phyloP scores from a whole-genome alignment of 1,140 invertebrate species.

The Zaprionus camerounensis region DNA sequence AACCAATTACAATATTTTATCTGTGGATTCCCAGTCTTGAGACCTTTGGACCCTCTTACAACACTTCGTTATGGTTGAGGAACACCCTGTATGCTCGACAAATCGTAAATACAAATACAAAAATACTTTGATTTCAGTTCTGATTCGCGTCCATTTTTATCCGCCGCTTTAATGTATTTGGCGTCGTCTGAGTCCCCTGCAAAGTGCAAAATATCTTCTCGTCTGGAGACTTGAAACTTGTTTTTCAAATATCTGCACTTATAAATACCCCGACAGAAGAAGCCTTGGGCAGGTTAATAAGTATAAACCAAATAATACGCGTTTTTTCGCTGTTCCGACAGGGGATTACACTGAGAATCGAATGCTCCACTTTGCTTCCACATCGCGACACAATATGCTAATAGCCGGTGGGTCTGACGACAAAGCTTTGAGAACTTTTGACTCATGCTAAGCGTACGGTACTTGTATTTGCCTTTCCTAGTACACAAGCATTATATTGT shows the following conservation, averaged over 20 bases:
- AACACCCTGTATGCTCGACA: conserved; percentile 22
- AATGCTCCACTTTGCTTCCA: conserved; percentile 14
- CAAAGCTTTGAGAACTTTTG: conserved; percentile 14
- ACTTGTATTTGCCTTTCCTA: not conserved
- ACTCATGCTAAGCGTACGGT: conserved; percentile 20
- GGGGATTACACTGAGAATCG: conserved; percentile 11
- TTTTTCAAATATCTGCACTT: conserved; percentile 24
- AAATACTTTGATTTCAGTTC: conserved; percentile 29
- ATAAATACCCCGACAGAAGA: conserved; percentile 19
- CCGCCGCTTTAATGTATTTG: conserved; percentile 49
- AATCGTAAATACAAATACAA: conserved; percentile 10
- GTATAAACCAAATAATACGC: not conserved
- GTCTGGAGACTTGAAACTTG: conserved; percentile 21
- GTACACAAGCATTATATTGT: not conserved
- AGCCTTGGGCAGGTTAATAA: conserved; percentile 1
- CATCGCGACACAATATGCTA: conserved; percentile 30
- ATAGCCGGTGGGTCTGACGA: conserved; percentile 13
- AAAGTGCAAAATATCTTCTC: conserved; percentile 19
- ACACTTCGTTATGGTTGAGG: not conserved
- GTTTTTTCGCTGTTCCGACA: not conserved
- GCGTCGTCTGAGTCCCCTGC: conserved; percentile 43
- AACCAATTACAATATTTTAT: not conserved
- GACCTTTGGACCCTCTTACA: not conserved
- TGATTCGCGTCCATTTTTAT: conserved; percentile 45
- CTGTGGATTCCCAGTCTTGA: not conserved